Evolutionary conservation across 2,888 invertebrate genomes (phyloP).

Genomic region (Eumacrocentrus americanus): DNA sequence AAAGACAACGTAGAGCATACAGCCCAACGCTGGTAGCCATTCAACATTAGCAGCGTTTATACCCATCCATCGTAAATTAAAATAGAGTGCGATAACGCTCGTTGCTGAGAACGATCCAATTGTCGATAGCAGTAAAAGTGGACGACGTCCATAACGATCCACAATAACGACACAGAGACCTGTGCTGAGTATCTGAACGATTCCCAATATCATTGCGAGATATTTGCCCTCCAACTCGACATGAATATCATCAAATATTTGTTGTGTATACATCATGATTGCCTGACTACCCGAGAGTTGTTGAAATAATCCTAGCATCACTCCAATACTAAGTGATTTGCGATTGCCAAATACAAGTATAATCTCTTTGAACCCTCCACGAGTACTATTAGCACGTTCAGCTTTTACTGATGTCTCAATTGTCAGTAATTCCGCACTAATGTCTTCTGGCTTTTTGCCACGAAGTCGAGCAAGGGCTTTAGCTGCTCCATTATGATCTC

Average conservation of each 20-base stretch:
- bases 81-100: constrained; percentile 37
- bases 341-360: constrained; percentile 25
- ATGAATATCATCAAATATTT: constrained; percentile 36
- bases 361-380: constrained; percentile 20
- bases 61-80: constrained; percentile 22
- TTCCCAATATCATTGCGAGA: constrained; percentile 40
- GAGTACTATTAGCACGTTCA: constrained; percentile 29
- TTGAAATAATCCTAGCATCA: constrained; percentile 32
- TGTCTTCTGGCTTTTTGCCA: constrained; percentile 26
- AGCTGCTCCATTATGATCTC: constrained; percentile 20
- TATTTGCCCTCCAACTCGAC: constrained; percentile 36
- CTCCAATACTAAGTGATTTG: constrained; percentile 25
- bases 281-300: constrained; percentile 29
- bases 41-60: constrained; percentile 19
- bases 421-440: constrained; percentile 23
- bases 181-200: constrained; percentile 35
- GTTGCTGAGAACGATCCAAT: constrained; percentile 31
- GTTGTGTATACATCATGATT: constrained; percentile 26
- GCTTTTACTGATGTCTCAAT: constrained; percentile 36
- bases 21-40: constrained; percentile 37
- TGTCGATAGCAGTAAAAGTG: constrained; percentile 35
- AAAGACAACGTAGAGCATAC: constrained; percentile 35
- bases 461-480: constrained; percentile 28
- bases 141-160: constrained; percentile 37
- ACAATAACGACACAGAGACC: constrained; percentile 29